These are phyloP conservation scores for Carduelis carduelis DNA, from an alignment of 2,797 vertebrate genomes.

Conservation along the genomic window DNA sequence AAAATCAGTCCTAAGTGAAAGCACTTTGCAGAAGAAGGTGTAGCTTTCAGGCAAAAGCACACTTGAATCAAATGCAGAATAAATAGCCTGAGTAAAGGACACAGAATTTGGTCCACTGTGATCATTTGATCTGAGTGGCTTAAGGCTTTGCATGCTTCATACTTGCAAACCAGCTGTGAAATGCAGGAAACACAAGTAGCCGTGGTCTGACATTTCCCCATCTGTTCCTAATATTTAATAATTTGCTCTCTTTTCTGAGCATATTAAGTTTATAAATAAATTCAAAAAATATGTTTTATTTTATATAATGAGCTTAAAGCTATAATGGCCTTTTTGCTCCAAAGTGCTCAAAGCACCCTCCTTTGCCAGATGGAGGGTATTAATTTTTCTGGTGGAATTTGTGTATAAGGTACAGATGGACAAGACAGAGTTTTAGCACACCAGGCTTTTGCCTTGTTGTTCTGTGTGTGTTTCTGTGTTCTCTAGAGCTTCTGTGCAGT, in stretches of 20 bases:
- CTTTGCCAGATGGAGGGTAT: background rate
- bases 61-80: slow-evolving; percentile 27
- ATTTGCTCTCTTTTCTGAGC: slow-evolving; percentile 42
- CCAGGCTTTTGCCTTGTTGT: background rate
- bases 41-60: slow-evolving; percentile 25
- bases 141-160: background rate
- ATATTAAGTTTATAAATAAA: slow-evolving; percentile 55
- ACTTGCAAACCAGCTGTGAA: slow-evolving; percentile 44
- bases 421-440: background rate
- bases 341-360: background rate
- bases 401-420: background rate
- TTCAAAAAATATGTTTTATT: slow-evolving; percentile 34
- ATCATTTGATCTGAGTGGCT: slow-evolving; percentile 40
- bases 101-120: slow-evolving; percentile 4
- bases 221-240: slow-evolving; percentile 57
- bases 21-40: slow-evolving; percentile 3
- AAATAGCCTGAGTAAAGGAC: slow-evolving; percentile 22
- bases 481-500: background rate
- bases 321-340: slow-evolving; percentile 11
- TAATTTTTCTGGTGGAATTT: slow-evolving; percentile 24
- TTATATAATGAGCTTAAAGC: slow-evolving; percentile 41
- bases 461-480: background rate
- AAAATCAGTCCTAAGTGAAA: background rate
- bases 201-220: background rate
- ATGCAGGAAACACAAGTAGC: slow-evolving; percentile 46